Conservation (phyloP, 2,888 invertebrate genomes). For the Catocala sponsa region DNA sequence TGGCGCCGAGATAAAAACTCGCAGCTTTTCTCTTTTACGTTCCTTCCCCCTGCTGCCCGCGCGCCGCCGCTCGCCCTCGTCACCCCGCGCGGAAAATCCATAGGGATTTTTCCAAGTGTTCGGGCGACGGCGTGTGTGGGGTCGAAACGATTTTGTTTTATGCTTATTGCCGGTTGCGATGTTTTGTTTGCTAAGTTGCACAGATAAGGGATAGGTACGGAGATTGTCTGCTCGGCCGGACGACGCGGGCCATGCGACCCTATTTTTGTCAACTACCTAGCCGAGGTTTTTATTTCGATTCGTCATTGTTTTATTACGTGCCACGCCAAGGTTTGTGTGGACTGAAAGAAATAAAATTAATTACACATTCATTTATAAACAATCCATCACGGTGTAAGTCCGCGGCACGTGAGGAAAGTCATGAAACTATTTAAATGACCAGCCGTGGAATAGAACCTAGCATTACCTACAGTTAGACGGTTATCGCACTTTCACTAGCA, state of each 20-base stretch:
- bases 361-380: conserved; percentile 52
- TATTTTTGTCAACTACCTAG: conserved; percentile 51
- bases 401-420: conserved; percentile 56
- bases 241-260: conserved; percentile 53
- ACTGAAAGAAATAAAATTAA: conserved; percentile 42
- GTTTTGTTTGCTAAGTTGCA: conserved; percentile 86
- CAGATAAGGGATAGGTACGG: conserved; percentile 80
- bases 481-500: conserved; percentile 63
- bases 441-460: conserved; percentile 41
- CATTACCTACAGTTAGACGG: conserved; percentile 47
- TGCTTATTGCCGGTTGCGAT: conserved; percentile 86
- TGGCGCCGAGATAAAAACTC: conserved; percentile 89
- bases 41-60: conserved; percentile 75
- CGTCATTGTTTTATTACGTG: conserved; percentile 49
- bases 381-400: conserved; percentile 48
- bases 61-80: conserved; percentile 55
- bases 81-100: conserved; percentile 84
- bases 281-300: conserved; percentile 45
- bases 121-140: conserved; percentile 86
- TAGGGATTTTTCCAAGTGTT: conserved; percentile 88
- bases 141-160: conserved; percentile 87
- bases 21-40: conserved; percentile 89
- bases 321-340: conserved; percentile 38
- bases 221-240: conserved; percentile 76
- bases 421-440: conserved; percentile 53